Conservation (phyloP, 1,140 invertebrate genomes). For the Drosophila neocordata region DNA sequence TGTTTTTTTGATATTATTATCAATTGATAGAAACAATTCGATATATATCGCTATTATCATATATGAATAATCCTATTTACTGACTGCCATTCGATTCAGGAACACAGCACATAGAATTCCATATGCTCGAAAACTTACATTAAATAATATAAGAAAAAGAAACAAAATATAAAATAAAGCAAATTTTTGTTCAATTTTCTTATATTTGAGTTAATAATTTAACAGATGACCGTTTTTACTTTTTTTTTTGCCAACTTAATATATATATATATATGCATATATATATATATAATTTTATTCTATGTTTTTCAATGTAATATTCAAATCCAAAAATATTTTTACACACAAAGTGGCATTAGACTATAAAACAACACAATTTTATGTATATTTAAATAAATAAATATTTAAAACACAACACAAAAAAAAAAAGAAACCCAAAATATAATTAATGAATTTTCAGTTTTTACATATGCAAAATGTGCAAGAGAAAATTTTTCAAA, state of each 20-base stretch:
- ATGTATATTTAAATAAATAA: conserved; percentile 32
- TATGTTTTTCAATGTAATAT: conserved; percentile 11
- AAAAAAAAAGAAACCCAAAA: conserved; percentile 26
- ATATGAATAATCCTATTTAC: conserved; percentile 4
- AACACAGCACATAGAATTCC: background rate
- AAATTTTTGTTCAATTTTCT: background rate
- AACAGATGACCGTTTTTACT: background rate
- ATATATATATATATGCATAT: background rate
- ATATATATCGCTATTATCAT: background rate
- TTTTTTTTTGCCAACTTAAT: background rate
- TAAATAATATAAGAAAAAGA: background rate
- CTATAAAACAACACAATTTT: conserved; percentile 26
- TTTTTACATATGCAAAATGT: conserved; percentile 27
- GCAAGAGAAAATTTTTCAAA: too few relatives aligned
- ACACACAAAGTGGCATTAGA: conserved; percentile 54
- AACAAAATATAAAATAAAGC: background rate
- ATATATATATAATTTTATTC: background rate
- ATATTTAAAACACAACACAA: conserved; percentile 34
- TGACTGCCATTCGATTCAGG: conserved; percentile 6
- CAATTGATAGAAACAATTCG: background rate
- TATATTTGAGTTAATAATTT: background rate
- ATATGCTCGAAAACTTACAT: conserved; percentile 1
- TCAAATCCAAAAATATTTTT: conserved; percentile 21
- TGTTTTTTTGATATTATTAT: too few relatives aligned
- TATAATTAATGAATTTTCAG: conserved; percentile 17